Evolutionary conservation across 2,888 invertebrate genomes (phyloP).

Genomic region (Pteria penguin): DNA sequence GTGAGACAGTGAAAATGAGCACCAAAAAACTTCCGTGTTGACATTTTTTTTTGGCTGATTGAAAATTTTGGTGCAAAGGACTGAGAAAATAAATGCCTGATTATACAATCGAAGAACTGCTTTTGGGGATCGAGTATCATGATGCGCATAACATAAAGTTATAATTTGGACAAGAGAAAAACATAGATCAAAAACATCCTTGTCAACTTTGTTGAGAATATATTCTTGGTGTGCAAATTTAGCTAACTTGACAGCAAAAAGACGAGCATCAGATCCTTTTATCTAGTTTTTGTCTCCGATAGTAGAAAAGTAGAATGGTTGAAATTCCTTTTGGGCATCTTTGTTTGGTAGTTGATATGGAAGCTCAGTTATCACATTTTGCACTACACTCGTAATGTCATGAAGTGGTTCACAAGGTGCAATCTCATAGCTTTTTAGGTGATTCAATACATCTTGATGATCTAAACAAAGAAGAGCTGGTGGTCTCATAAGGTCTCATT

Average conservation of each 20-base stretch:
- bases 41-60: constrained; percentile 7
- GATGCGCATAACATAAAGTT: constrained; percentile 6
- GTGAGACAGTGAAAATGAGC: constrained; percentile 15
- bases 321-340: constrained; percentile 11
- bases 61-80: not conserved
- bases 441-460: not conserved
- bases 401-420: constrained; percentile 5
- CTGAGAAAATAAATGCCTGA: constrained; percentile 5
- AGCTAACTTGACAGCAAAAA: constrained; percentile 12
- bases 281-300: constrained; percentile 16
- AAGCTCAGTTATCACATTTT: constrained; percentile 11
- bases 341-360: constrained; percentile 2
- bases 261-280: constrained; percentile 27
- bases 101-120: constrained; percentile 21
- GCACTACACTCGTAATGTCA: not conserved
- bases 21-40: constrained; percentile 19
- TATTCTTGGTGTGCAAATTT: not conserved
- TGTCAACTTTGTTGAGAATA: not conserved
- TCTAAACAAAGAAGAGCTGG: constrained; percentile 1
- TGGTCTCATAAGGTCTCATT: not conserved
- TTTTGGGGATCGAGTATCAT: constrained; percentile 1
- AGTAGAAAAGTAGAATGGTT: not conserved
- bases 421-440: not conserved
- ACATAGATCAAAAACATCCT: not conserved
- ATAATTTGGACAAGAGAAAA: constrained; percentile 15